phyloP scores from a whole-genome alignment of 2,888 invertebrate genomes.

The Erebia palarica region DNA sequence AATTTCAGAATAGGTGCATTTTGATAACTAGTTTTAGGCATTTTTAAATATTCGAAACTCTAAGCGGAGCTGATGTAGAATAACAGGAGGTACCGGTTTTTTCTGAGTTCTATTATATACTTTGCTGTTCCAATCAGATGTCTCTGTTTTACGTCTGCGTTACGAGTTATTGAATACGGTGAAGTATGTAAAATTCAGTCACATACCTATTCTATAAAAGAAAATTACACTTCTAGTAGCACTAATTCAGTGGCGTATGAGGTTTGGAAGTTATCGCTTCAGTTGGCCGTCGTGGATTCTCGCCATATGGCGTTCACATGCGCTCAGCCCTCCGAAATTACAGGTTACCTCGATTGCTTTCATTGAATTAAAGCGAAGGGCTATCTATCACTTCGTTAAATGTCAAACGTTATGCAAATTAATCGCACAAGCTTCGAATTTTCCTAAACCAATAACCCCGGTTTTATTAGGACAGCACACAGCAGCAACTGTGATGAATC shows the following conservation, averaged over 20 bases:
- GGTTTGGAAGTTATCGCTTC: conserved; percentile 56
- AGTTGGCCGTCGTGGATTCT: conserved; percentile 54
- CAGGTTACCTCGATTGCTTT: conserved; percentile 74
- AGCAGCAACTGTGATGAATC: not conserved
- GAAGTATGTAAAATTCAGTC: too few species aligned
- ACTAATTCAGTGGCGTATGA: conserved; percentile 45
- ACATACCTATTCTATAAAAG: not conserved
- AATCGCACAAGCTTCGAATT: conserved; percentile 27
- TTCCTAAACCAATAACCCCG: conserved; percentile 3
- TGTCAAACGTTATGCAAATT: conserved; percentile 39
- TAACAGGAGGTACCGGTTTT: too few species aligned
- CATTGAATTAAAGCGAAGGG: conserved; percentile 66
- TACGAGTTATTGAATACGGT: too few species aligned
- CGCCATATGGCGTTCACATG: conserved; percentile 75
- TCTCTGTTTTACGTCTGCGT: too few species aligned
- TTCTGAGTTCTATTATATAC: too few species aligned
- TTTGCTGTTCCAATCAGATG: too few species aligned
- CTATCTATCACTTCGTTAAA: conserved; percentile 44
- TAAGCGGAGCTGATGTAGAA: too few species aligned
- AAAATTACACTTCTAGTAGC: conserved; percentile 32
- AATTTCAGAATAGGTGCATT: not conserved
- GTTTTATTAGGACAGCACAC: not conserved
- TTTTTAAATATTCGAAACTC: too few species aligned
- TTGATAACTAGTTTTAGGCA: not conserved
- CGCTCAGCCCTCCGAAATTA: conserved; percentile 66